Conservation (phyloP, 2,113 vertebrate genomes). For the Calypte anna region DNA sequence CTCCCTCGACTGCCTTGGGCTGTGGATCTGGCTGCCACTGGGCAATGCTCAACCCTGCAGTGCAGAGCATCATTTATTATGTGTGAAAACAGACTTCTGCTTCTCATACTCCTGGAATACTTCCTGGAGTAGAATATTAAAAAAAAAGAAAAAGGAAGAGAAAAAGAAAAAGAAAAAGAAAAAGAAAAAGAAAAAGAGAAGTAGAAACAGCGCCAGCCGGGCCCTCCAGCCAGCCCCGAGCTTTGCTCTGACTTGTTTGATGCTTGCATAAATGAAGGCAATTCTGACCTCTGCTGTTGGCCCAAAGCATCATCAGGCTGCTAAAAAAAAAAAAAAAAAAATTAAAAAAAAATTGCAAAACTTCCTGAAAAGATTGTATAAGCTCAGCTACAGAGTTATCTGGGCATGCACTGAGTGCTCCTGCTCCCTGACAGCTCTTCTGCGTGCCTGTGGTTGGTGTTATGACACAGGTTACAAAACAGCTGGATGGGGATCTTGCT, state of each 20-base stretch:
- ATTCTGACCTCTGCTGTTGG: constrained; percentile 54
- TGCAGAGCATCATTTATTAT: neutral
- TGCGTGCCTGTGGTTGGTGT: neutral
- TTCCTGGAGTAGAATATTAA: neutral
- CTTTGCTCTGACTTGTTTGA: neutral
- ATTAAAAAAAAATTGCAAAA: accelerated
- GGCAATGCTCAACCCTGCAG: neutral
- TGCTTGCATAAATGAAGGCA: constrained; percentile 24
- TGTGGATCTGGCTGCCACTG: neutral
- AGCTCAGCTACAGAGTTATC: neutral
- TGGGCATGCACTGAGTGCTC: neutral
- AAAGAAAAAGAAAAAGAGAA: too few relatives aligned
- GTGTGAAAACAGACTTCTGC: neutral
- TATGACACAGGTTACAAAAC: constrained; percentile 55
- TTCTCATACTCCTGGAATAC: neutral
- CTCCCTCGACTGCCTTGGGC: neutral
- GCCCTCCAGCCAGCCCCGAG: neutral
- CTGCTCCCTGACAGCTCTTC: neutral
- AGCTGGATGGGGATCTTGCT: neutral
- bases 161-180: too few relatives aligned
- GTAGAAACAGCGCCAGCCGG: neutral
- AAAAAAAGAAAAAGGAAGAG: neutral
- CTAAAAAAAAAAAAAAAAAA: neutral
- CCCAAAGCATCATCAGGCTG: neutral
- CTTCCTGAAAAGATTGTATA: constrained; percentile 14